Evolutionary conservation across 2,113 vertebrate genomes (phyloP), one percentile per base, ranked within the genome.

Genomic region (Nicator chloris): DNA sequence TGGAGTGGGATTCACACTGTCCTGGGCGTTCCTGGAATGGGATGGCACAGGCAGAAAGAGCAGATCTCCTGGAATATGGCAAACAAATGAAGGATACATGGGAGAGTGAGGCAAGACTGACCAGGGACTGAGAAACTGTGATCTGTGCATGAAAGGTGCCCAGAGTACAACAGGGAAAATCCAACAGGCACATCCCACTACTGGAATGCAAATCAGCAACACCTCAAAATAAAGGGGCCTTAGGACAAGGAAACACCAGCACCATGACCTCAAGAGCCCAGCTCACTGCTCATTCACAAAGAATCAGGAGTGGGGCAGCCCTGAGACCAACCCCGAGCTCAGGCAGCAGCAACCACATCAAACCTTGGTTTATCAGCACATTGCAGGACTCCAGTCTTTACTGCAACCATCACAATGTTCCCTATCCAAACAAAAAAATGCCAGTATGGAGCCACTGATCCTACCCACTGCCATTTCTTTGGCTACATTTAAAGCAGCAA

Each of bases 231-330:
- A 63, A 75, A 65, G 18, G 15, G 30, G 31, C 11, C 3, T 56
- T 66, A 39, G 37, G 56, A 44, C 31, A 61, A 19, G 54, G 10
- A 80, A 69, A 28, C 9, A 56, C 22, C 66, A 69, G 30, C 65
- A 27, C 4, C 54, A n/a, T 0, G 0, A 37, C 7, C 37, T 75
- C 65, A 33, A n/a, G 53, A 69, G 5, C 23, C 54, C 53, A 65
- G 17, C 37, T 72, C 17, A 5, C 1, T 54, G 51, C 19, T 81
- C 37, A 44, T 7, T 26, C 45, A 65, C 35, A 31, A 37, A 35
- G 45, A 61, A 33, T 14, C 14, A 51, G 49, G 39, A 75, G 33
- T 39, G 51, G 68, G 24, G 68, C 57, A 85, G 27, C 14, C 11
- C 3, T 3, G 59, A 93, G 27, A 15, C 31, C 82, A 80, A 20